phyloP scores from a whole-genome alignment of 35 echinoderm and acorn worm genomes.

The Patiria miniata region DNA sequence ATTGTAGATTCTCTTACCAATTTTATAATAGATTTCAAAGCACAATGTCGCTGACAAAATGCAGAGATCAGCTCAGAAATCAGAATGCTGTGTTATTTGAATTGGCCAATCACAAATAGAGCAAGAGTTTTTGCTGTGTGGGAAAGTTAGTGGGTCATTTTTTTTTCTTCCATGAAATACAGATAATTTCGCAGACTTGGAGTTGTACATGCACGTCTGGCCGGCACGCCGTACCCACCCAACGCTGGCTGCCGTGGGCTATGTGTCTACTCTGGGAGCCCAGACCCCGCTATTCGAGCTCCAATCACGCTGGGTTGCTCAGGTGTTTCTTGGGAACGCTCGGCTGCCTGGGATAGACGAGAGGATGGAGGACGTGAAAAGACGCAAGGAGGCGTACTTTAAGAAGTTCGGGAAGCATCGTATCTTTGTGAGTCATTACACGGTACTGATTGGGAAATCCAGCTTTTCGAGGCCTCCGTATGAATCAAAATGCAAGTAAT shows the following conservation, averaged over 20 bases:
- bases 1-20: too few relatives aligned
- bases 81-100: too few relatives aligned
- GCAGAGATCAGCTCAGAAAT: too few relatives aligned
- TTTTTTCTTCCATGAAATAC: too few relatives aligned
- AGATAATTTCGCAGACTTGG: constrained; percentile 68
- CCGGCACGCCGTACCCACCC: constrained; percentile 55
- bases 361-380: constrained; percentile 53
- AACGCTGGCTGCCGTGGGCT: constrained; percentile 75
- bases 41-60: too few relatives aligned
- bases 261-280: constrained; percentile 61
- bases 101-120: too few relatives aligned
- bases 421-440: constrained; percentile 67
- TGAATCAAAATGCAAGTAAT: too few relatives aligned
- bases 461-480: too few relatives aligned
- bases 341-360: constrained; percentile 34
- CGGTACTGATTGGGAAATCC: too few relatives aligned
- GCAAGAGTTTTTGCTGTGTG: too few relatives aligned
- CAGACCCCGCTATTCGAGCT: constrained; percentile 77
- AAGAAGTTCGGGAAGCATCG: constrained; percentile 69
- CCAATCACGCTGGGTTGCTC: constrained; percentile 74
- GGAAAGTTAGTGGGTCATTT: too few relatives aligned
- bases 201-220: constrained; percentile 86
- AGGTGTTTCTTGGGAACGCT: constrained; percentile 65
- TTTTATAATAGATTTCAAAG: too few relatives aligned
- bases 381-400: constrained; percentile 32